These are phyloP conservation scores for Halichoerus grypus DNA, from an alignment of 2,113 vertebrate species.

Conservation along the genomic window DNA sequence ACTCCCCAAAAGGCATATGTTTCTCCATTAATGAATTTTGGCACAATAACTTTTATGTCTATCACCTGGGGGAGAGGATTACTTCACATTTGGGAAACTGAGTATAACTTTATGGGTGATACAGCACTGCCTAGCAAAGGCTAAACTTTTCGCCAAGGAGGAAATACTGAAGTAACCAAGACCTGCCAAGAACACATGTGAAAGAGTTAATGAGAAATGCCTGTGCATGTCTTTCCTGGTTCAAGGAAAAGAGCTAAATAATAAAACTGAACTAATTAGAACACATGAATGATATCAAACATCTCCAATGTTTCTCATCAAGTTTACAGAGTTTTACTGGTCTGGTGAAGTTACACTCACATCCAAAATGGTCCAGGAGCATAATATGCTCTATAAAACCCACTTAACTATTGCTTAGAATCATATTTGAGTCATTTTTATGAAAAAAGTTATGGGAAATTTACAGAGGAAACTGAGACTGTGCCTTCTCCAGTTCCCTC, in stretches of 20 bases:
- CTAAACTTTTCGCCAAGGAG: slow-evolving; percentile 55
- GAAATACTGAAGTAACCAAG: slow-evolving; percentile 64
- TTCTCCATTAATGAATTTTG: slow-evolving; percentile 81
- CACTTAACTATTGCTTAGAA: not conserved
- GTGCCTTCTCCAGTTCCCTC: not conserved
- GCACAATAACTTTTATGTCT: slow-evolving; percentile 77
- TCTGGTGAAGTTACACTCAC: slow-evolving; percentile 38
- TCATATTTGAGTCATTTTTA: slow-evolving; percentile 31
- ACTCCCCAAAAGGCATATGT: slow-evolving; percentile 38
- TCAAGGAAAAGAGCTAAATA: slow-evolving; percentile 56
- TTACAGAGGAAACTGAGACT: not conserved
- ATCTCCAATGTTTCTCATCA: slow-evolving; percentile 60
- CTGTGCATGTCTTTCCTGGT: slow-evolving; percentile 60
- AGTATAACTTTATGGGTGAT: slow-evolving; percentile 64
- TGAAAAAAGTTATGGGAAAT: slow-evolving; percentile 58
- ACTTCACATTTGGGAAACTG: slow-evolving; percentile 56
- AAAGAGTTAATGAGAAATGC: slow-evolving; percentile 67
- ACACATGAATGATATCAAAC: slow-evolving; percentile 53
- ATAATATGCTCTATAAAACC: slow-evolving; percentile 43
- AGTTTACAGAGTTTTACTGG: slow-evolving; percentile 68
- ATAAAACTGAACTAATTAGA: slow-evolving; percentile 68
- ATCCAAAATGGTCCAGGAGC: slow-evolving; percentile 33
- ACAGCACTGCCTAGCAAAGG: slow-evolving; percentile 60
- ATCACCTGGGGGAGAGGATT: slow-evolving; percentile 77
- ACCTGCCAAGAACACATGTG: slow-evolving; percentile 71